Evolutionary conservation across 1,140 invertebrate genomes (phyloP), one percentile per base, ranked within the genome.

Genomic region (Kradibia gibbosae): DNA sequence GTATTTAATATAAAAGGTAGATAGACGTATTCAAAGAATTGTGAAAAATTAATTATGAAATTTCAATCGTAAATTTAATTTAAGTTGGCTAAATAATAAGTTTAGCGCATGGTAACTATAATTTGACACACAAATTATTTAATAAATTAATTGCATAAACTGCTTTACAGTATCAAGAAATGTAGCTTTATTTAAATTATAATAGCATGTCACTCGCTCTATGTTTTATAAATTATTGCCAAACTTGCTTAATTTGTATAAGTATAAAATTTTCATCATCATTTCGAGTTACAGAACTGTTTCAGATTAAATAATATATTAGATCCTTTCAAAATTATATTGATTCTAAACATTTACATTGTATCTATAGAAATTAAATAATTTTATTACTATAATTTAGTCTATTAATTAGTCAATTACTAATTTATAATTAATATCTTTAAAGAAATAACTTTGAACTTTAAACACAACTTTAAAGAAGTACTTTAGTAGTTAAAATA

Each of bases 221-320:
- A 22, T 57, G 70, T 25, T 60, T 60, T 4, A 13, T 10, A n/a
- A n/a, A 73, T 48, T 80, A 80, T 80, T 72, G 53, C 53, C 15
- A 45, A 80, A 73, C 67, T 80, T n/a, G n/a, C n/a, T 80, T 62
- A 15, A 36, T 31, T 28, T 34, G 34, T 60, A 60, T 73, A 22
- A 80, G 53, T 80, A 70, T 70, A 57, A 72, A 72, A 73, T 72
- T 80, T 53, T 73, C 70, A 80, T 34, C 48, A 73, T 73, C 39
- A 70, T 62, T 60, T 80, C 50, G 28, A 73, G 67, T 80, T 60
- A 80, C 36, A 42, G 62, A 80, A 72, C 78, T 73, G 55, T 80
- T 72, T 80, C 72, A 80, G 77, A 73, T 60, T 80, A 48, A 80
- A 73, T 73, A 73, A 48, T 71, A 80, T 73, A 48, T 53, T n/a